Evolutionary conservation across 37 sponge, comb jelly and placozoan genomes (phyloP).

Genomic region (Ianthella basta): DNA sequence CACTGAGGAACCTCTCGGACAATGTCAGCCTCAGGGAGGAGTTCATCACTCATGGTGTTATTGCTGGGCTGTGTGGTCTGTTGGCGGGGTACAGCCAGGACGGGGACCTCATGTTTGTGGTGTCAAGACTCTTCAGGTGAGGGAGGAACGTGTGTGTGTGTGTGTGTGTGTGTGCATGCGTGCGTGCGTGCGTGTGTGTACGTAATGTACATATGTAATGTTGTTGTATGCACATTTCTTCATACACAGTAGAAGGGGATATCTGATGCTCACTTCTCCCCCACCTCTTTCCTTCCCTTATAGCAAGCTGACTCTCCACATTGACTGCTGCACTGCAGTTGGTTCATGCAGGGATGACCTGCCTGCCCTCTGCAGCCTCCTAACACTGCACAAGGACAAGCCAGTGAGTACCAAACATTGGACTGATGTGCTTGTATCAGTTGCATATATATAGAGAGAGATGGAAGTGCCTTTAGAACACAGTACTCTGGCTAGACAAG

Average conservation of each 20-base stretch:
- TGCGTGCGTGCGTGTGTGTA: neutral
- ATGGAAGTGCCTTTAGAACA: neutral
- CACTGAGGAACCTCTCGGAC: constrained; percentile 65
- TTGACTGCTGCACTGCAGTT: constrained; percentile 35
- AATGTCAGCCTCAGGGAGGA: constrained; percentile 4
- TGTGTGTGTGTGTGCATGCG: neutral
- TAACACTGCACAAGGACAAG: constrained; percentile 21
- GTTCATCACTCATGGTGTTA: constrained; percentile 34
- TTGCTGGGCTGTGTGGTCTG: constrained; percentile 40
- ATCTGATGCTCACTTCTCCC: neutral
- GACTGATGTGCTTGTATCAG: neutral
- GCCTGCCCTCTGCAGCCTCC: constrained; percentile 16
- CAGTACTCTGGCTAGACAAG: too few species aligned
- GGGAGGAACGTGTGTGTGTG: neutral
- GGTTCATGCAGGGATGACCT: constrained; percentile 27
- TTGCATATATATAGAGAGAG: neutral
- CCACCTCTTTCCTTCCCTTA: neutral
- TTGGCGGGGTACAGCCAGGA: constrained; percentile 33
- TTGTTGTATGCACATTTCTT: neutral
- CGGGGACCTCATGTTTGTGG: constrained; percentile 69
- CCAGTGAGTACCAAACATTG: constrained; percentile 6
- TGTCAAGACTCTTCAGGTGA: constrained; percentile 70
- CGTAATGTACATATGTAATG: neutral
- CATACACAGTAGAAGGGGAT: too few species aligned
- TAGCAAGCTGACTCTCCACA: constrained; percentile 77